These are phyloP conservation scores for Thunnus maccoyii DNA, from an alignment of 2,113 vertebrate genomes.

Conservation along the genomic window DNA sequence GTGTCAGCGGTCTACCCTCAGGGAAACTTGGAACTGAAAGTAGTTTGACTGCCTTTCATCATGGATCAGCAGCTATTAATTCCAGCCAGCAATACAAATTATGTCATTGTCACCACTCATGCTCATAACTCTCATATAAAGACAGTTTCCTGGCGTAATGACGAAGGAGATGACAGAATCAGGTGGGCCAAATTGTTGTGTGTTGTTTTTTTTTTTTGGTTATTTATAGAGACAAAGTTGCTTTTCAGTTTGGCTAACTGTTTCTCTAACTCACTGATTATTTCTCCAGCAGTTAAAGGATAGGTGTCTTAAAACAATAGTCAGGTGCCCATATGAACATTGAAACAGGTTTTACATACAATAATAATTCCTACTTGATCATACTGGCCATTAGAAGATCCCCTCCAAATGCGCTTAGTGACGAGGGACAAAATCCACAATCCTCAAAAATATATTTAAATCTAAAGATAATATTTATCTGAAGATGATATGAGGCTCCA, in stretches of 20 bases:
- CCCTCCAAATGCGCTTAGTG: too few species aligned
- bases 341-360: too few species aligned
- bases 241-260: background rate
- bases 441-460: too few species aligned
- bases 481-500: too few species aligned
- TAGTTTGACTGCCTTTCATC: conserved; percentile 29
- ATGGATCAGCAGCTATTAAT: conserved; percentile 48
- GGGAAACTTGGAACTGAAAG: conserved; percentile 33
- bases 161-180: conserved; percentile 13
- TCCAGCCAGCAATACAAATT: conserved; percentile 20
- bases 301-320: too few species aligned
- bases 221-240: background rate
- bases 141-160: conserved; percentile 14
- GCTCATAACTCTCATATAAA: conserved; percentile 2
- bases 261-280: background rate
- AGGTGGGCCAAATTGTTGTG: conserved; percentile 1
- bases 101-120: conserved; percentile 12
- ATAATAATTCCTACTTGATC: too few species aligned
- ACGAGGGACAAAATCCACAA: too few species aligned
- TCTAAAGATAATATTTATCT: too few species aligned
- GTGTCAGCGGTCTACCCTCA: conserved; percentile 28
- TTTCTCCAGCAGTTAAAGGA: background rate
- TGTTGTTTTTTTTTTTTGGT: background rate
- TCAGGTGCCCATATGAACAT: too few species aligned
- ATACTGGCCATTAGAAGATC: too few species aligned